Base-by-base conservation (phyloP, 2,888 invertebrate species). In the Amphipoea oculea region DNA sequence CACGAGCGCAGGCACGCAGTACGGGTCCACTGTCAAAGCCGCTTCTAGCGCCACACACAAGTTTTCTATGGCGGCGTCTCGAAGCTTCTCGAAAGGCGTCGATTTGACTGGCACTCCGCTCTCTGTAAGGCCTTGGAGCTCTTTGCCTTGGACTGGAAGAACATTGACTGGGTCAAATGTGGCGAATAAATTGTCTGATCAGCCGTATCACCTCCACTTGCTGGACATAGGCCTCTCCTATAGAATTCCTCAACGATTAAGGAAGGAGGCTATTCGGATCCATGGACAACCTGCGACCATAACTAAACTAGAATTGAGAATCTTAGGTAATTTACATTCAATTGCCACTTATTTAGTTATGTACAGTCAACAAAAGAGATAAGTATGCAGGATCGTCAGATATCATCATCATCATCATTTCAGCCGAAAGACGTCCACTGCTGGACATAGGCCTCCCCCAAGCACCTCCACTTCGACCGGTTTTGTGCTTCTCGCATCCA, bases 31-130 rank as follows among this genome's bases (percentile, higher is more conserved):
- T 0, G 98, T 97, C 84, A 99, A 97, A 0, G 99, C 99, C 0
- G 99, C 98, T 92, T 99, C 98, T 66, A 99, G 93, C 4, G 99
- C 99, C 92, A 99, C 98, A 95, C 99, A 99, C 12, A 99, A 96
- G 94, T 99, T 99, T 92, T 99, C 99, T 88, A 99, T 99, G 5
- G 99, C 99, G 0, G 99, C 98, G 94, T 99, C 99, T 71, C 99
- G 97, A 67, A 99, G 97, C 81, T 98, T 98, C 95, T 99, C 99
- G 95, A 99, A 99, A 0, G 99, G 99, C 0, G 98, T 96, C 23
- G 96, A 96, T 75, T 97, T 97, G 0, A 95, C 94, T 0, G 96
- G 96, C 0, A 97, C 97, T 0, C 96, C 95, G 1, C 95, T 93
- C 86, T 97, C 97, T 0, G 96, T 94, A 29, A 98, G 95, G 0